Conservation (phyloP, 2,888 invertebrate genomes). For the Ceramica pisi region DNA sequence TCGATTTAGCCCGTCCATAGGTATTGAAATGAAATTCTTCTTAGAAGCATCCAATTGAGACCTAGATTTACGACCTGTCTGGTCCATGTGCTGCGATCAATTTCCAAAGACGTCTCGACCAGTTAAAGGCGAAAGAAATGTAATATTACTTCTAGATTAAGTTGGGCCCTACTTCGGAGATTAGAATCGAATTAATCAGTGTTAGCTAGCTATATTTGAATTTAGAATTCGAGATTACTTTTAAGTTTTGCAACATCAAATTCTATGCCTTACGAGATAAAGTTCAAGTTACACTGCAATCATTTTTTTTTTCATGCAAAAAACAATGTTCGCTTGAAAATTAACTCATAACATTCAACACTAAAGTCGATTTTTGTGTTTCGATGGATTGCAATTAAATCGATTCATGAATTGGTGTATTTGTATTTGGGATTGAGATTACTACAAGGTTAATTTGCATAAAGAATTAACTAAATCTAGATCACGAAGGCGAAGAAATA, state of each 20-base stretch:
- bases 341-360: background rate
- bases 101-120: conserved; percentile 19
- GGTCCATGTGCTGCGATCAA: conserved; percentile 18
- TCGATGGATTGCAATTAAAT: background rate
- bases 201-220: background rate
- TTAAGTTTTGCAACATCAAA: too few species aligned
- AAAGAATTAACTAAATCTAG: conserved; percentile 34
- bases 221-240: background rate
- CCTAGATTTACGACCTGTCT: conserved; percentile 53
- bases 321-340: too few species aligned
- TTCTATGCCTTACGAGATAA: too few species aligned
- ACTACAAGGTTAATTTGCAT: conserved; percentile 6
- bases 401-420: background rate
- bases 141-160: conserved; percentile 25
- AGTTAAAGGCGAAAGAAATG: conserved; percentile 17
- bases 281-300: too few species aligned
- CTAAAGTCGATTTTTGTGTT: background rate
- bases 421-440: conserved; percentile 6
- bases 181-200: conserved; percentile 15
- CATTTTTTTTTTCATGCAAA: too few species aligned
- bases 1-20: conserved; percentile 23
- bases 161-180: conserved; percentile 1
- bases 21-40: conserved; percentile 35
- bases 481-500: conserved; percentile 38
- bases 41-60: conserved; percentile 35